phyloP scores from a whole-genome alignment of 30 jellyfish, hydroid and myxozoan species.

The Mastigias papua region DNA sequence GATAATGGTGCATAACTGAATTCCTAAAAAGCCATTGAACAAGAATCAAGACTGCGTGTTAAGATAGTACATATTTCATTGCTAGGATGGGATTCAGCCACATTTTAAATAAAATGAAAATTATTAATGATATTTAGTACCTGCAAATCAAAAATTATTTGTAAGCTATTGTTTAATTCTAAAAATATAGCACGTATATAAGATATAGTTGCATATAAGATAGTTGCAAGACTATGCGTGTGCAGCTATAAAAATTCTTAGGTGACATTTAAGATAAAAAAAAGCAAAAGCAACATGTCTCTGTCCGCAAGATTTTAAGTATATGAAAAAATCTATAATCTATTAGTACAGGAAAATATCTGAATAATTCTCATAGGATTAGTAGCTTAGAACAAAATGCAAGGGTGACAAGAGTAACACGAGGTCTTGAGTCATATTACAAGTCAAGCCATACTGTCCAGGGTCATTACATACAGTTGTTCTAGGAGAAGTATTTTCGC shows the following conservation, averaged over 20 bases:
- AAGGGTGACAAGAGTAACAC: neutral
- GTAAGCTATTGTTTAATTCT: too few relatives aligned
- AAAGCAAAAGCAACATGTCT: neutral
- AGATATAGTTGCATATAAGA: too few relatives aligned
- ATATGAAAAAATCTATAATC: neutral
- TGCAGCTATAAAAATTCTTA: neutral
- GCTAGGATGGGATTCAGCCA: too few relatives aligned
- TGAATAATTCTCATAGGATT: neutral
- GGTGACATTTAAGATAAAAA: neutral
- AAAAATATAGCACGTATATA: too few relatives aligned
- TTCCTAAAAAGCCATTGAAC: too few relatives aligned
- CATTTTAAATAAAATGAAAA: too few relatives aligned
- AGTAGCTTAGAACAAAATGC: neutral
- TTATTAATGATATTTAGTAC: too few relatives aligned
- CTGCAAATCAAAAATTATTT: too few relatives aligned
- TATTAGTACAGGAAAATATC: conserved; percentile 1
- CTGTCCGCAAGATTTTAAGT: neutral
- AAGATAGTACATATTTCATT: too few relatives aligned
- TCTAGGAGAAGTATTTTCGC: neutral
- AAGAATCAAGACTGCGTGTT: too few relatives aligned
- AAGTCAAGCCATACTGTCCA: neutral
- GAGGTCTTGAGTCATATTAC: neutral
- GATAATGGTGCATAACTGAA: too few relatives aligned
- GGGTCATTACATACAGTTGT: neutral
- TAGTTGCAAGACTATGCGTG: too few relatives aligned